Base-by-base conservation (phyloP, 2,888 invertebrate species). In the Erynnis tages region DNA sequence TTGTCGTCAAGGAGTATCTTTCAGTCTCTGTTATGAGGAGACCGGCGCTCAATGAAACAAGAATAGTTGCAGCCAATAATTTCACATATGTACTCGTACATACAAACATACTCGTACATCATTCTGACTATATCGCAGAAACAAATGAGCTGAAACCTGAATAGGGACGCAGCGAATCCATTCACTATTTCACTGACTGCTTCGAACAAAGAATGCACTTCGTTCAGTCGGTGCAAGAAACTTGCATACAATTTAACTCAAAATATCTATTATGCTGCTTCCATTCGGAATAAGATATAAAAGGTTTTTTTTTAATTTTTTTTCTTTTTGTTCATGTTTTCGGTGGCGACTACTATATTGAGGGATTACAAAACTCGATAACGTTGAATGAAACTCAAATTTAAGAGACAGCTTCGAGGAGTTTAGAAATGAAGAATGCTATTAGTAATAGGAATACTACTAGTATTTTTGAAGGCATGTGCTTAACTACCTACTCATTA, bases 301-400 rank as follows among this genome's bases (percentile, higher is more conserved):
- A 41, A 63, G 59, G 38, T 37, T 54, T 17, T 44, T 17, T 44
- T 67, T 1, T 67, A 69, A 61, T 45, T 68, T 11, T 57, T 80
- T 3, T 16, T 48, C 2, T n/a, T 73, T 0, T 8, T 74, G 1
- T 38, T 67, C 2, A 10, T 66, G 0, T 61, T 79, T 50, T 82
- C 79, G 80, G 6, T 70, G 2, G 65, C 74, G 6, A 70, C 75
- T 8, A 67, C 71, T 1, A 64, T 79, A 11, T 35, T 68, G 1
- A 68, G 56, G 11, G 66, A 78, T 41, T 66, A 65, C 21, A 60
- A 56, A 14, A 11, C 14, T 23, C 11, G 10, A 4, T 32, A 5
- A 14, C 32, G 10, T 10, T 34, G 8, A 34, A n/a, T 8, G 45
- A 45, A 6, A 54, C 60, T 13, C 38, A 56, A 13, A 38, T 56